Evolutionary conservation across 2,888 invertebrate genomes (phyloP), one percentile per base, ranked within the genome.

Genomic region (Eilema sororculum): DNA sequence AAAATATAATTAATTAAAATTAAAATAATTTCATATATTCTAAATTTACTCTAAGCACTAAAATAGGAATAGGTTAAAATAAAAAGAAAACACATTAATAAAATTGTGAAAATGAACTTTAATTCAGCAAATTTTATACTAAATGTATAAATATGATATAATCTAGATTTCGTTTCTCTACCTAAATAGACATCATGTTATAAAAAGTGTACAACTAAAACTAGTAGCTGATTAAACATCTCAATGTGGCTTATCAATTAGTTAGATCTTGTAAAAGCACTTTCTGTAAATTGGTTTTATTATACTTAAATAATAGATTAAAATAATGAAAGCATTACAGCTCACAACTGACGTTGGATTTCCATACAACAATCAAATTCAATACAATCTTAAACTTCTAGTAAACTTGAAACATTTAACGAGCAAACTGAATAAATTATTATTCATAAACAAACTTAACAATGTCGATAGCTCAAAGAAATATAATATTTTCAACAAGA

Each of bases 61-160:
- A 22, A 63, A 65, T 60, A 75, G 76, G 76, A 68, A 41, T 28
- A 78, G 78, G 78, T 69, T 16, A 68, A 61, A 86, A 89, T 81
- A 80, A 89, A 92, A 80, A 71, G 67, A 84, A 92, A 80, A 91
- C 86, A 89, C 87, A 82, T 82, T 84, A 52, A 84, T 92, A 94
- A 95, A 95, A 94, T 94, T 93, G 94, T 95, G 95, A 95, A 95
- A 95, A 95, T 95, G 95, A 95, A 95, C 92, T 95, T 95, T 95
- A 93, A 95, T 95, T 94, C 94, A 94, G 94, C 94, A 95, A 94
- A 93, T 93, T 95, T 95, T 94, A 95, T 95, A 94, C 95, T 95
- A 95, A 95, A 94, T 95, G 95, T 95, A 95, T 95, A 95, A 95
- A 95, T 95, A 95, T 93, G 93, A 93, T 95, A 95, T 94, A 95